phyloP scores from a whole-genome alignment of 2,888 invertebrate species.

The Dermolepida albohirtum region DNA sequence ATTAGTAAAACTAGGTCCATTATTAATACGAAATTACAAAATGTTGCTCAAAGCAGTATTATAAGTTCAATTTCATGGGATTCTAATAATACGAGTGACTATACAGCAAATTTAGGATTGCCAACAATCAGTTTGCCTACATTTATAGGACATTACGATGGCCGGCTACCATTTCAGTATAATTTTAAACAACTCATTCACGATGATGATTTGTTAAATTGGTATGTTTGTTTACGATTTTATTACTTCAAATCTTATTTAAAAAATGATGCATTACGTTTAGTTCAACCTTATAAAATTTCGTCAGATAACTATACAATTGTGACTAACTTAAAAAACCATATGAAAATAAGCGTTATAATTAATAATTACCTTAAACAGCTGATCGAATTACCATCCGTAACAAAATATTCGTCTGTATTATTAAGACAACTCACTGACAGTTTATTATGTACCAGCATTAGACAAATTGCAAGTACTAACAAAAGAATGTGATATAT shows the following conservation, averaged over 20 bases:
- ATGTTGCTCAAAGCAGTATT: too few species aligned
- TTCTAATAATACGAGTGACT: too few species aligned
- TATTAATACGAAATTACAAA: too few species aligned
- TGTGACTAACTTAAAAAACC: conserved; percentile 42
- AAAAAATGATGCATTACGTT: conserved; percentile 44
- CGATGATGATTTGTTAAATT: conserved; percentile 24
- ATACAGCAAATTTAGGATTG: conserved; percentile 19
- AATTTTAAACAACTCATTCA: conserved; percentile 43
- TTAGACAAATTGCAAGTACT: conserved; percentile 47
- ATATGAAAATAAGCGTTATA: conserved; percentile 50
- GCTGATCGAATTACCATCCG: too few species aligned
- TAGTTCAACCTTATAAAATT: conserved; percentile 42
- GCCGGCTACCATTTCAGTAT: conserved; percentile 40
- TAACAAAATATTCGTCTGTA: conserved; percentile 40
- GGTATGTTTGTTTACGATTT: conserved; percentile 42
- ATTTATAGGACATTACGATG: conserved; percentile 40
- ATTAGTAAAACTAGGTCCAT: too few species aligned
- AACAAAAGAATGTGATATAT: conserved; percentile 49
- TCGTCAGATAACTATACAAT: conserved; percentile 38
- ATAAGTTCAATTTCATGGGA: too few species aligned
- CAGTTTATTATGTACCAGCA: conserved; percentile 48
- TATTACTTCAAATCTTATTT: conserved; percentile 45
- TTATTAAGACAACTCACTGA: conserved; percentile 48
- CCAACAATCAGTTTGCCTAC: conserved; percentile 40
- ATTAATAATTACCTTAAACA: too few species aligned